A percentile compares a stretch with the other conserved stretches of the same genome.
Evolutionary conservation across 2,797 vertebrate species (phyloP).

Genomic region (Brotula barbata): DNA sequence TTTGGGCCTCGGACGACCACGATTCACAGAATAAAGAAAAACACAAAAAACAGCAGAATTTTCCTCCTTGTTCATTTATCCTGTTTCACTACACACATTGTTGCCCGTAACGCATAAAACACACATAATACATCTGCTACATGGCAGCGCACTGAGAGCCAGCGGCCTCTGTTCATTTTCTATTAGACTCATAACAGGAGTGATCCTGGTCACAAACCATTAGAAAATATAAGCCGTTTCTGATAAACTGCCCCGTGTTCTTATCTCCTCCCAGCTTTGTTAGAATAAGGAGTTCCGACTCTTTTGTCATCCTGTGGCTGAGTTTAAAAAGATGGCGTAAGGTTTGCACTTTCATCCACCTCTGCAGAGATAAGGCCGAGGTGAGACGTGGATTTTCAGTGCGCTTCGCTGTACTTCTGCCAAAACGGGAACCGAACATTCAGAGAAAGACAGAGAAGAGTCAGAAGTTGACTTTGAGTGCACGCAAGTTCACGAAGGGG

Average conservation of each 20-base stretch:
- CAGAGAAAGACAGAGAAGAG: slow-evolving; percentile 12
- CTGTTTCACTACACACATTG: too few relatives aligned
- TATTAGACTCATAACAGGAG: too few relatives aligned
- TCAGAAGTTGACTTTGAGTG: slow-evolving; percentile 14
- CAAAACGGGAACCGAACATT: slow-evolving; percentile 31
- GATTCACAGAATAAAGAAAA: too few relatives aligned
- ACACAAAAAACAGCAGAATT: too few relatives aligned
- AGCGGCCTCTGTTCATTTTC: too few relatives aligned
- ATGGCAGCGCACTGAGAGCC: too few relatives aligned
- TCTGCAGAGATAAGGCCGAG: slow-evolving; percentile 42
- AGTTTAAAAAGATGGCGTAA: slow-evolving; percentile 32
- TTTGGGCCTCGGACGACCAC: too few relatives aligned
- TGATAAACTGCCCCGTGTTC: slow-evolving; percentile 16
- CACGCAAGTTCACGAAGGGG: slow-evolving; percentile 30
- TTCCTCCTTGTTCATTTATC: too few relatives aligned
- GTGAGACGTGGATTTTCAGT: slow-evolving; percentile 14
- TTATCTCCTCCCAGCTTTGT: slow-evolving; percentile 17
- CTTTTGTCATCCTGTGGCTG: slow-evolving; percentile 6
- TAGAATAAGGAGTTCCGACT: slow-evolving; percentile 15
- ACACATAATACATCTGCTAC: too few relatives aligned
- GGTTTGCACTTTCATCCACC: slow-evolving; percentile 42
- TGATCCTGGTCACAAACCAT: not conserved
- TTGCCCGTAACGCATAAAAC: too few relatives aligned
- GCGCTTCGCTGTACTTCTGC: not conserved
- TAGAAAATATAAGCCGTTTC: not conserved